phyloP scores from a whole-genome alignment of 2,113 vertebrate genomes.

The Apus apus region DNA sequence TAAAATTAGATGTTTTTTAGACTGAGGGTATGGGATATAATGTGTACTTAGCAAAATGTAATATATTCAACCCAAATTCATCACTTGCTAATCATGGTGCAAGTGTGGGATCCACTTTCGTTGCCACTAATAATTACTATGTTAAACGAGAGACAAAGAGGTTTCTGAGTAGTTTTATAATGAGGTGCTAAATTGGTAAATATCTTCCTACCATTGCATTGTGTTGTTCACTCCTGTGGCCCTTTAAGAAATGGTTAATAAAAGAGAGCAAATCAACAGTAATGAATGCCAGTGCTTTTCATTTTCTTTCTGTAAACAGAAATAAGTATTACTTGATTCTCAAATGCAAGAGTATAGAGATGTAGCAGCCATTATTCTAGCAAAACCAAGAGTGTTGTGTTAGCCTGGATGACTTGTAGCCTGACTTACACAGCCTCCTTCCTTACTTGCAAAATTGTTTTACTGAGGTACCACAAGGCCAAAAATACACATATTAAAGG shows the following conservation, averaged over 20 bases:
- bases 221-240: constrained; percentile 30
- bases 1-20: constrained; percentile 47
- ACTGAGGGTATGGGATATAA: constrained; percentile 25
- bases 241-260: constrained; percentile 61
- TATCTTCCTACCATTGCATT: constrained; percentile 38
- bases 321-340: constrained; percentile 14
- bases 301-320: constrained; percentile 54
- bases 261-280: constrained; percentile 46
- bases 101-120: constrained; percentile 52
- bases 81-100: constrained; percentile 48
- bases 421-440: neutral
- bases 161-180: constrained; percentile 60
- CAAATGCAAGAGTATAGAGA: neutral
- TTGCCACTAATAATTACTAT: constrained; percentile 67
- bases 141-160: constrained; percentile 57
- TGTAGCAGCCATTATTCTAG: neutral
- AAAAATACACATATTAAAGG: neutral
- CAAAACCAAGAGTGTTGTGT: neutral
- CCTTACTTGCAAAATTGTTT: neutral
- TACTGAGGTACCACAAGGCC: neutral
- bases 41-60: constrained; percentile 52
- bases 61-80: constrained; percentile 45
- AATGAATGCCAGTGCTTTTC: constrained; percentile 45
- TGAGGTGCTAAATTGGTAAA: constrained; percentile 58
- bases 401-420: neutral